Conservation (phyloP, 2,113 vertebrate genomes). For the Oryzias curvinotus region DNA sequence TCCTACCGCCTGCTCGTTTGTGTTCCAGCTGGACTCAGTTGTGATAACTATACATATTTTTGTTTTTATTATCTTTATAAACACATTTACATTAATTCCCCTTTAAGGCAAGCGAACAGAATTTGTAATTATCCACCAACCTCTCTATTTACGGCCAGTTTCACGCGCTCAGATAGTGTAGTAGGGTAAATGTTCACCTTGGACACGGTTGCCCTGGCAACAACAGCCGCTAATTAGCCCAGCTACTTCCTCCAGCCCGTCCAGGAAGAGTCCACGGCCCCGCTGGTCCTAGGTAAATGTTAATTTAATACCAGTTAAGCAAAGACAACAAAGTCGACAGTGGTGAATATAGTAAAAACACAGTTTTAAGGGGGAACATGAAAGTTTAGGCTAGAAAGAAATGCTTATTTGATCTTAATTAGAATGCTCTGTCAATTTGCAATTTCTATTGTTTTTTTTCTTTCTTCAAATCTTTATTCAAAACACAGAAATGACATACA, state of each 20-base stretch:
- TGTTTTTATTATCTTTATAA: neutral
- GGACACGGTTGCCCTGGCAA: constrained; percentile 38
- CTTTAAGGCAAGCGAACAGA: neutral
- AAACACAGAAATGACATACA: no score
- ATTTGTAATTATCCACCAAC: neutral
- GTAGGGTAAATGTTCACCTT: constrained; percentile 7
- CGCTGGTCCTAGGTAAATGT: neutral
- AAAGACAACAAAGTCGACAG: no score
- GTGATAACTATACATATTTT: neutral
- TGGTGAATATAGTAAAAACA: no score
- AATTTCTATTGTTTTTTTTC: no score
- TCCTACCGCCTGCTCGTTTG: neutral
- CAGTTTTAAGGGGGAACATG: no score
- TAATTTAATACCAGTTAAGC: no score
- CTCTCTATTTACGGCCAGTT: neutral
- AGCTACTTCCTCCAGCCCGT: constrained; percentile 27
- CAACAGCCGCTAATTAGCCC: constrained; percentile 14
- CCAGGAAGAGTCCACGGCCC: constrained; percentile 1
- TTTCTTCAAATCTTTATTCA: no score
- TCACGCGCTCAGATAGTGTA: neutral
- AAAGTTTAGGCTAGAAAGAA: no score
- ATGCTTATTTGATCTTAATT: no score
- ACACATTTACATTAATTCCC: neutral
- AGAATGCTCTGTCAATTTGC: no score
- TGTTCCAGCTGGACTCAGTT: neutral